Conservation (phyloP, 1,140 invertebrate species). For the Drosophila nannoptera region DNA sequence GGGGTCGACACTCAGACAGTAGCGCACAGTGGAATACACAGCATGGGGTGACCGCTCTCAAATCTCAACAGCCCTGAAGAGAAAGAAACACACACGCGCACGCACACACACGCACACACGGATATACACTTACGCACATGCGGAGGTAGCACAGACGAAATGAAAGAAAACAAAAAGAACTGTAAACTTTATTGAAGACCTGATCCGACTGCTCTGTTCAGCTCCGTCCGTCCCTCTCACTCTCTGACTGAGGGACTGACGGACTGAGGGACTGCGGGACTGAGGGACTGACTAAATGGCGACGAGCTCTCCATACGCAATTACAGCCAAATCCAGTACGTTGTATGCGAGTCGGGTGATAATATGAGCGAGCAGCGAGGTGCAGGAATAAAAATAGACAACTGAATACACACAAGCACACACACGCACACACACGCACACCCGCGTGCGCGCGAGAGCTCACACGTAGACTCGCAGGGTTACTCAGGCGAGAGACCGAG, state of each 20-base stretch:
- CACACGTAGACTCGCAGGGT: slow-evolving; percentile 2
- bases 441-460: neutral
- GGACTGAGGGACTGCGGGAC: neutral
- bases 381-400: slow-evolving; percentile 66
- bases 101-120: slow-evolving; percentile 4
- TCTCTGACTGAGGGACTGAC: neutral
- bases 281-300: slow-evolving; percentile 37
- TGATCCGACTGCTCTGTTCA: slow-evolving; percentile 22
- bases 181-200: slow-evolving; percentile 68
- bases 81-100: slow-evolving; percentile 26
- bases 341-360: slow-evolving; percentile 54
- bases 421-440: neutral
- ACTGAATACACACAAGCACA: slow-evolving; percentile 10
- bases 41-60: slow-evolving; percentile 69
- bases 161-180: slow-evolving; percentile 30
- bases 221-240: neutral
- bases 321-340: slow-evolving; percentile 68
- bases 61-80: slow-evolving; percentile 48
- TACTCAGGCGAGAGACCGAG: slow-evolving; percentile 20
- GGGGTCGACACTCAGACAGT: slow-evolving; percentile 43
- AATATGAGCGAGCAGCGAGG: slow-evolving; percentile 57
- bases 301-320: slow-evolving; percentile 71
- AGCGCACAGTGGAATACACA: slow-evolving; percentile 46
- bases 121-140: no score
- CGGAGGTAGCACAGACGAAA: slow-evolving; percentile 32